These are phyloP conservation scores for Dicrurus megarhynchus DNA, from an alignment of 2,113 vertebrate genomes.

Conservation along the genomic window DNA sequence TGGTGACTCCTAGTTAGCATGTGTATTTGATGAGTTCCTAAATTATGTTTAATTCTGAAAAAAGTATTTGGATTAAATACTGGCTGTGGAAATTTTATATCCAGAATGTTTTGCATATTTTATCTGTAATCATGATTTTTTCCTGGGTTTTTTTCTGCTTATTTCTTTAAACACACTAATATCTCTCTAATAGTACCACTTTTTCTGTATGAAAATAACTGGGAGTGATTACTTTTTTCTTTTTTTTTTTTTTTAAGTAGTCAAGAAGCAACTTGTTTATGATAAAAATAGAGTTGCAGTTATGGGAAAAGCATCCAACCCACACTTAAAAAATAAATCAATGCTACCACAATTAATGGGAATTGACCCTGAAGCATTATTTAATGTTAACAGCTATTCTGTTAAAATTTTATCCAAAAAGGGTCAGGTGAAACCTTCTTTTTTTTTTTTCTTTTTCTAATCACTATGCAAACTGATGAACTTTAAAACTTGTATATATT, in stretches of 20 bases:
- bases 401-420: not conserved
- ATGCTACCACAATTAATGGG: not conserved
- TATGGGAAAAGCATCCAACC: not conserved
- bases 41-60: not conserved
- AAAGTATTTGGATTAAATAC: not conserved
- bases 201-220: not conserved
- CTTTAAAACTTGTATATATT: not conserved
- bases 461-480: not conserved
- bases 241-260: not conserved
- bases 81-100: not conserved
- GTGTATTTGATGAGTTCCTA: not conserved
- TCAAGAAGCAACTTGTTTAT: slow-evolving; percentile 15
- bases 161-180: not conserved
- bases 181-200: not conserved
- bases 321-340: not conserved
- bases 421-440: not conserved
- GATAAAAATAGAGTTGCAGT: not conserved
- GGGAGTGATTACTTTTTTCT: not conserved
- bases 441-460: not conserved
- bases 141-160: fast-evolving
- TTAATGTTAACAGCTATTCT: not conserved
- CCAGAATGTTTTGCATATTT: not conserved
- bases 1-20: not conserved
- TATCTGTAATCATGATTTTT: not conserved
- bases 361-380: not conserved